phyloP scores from a whole-genome alignment of 1,140 invertebrate species.

The Hyles vespertilio region DNA sequence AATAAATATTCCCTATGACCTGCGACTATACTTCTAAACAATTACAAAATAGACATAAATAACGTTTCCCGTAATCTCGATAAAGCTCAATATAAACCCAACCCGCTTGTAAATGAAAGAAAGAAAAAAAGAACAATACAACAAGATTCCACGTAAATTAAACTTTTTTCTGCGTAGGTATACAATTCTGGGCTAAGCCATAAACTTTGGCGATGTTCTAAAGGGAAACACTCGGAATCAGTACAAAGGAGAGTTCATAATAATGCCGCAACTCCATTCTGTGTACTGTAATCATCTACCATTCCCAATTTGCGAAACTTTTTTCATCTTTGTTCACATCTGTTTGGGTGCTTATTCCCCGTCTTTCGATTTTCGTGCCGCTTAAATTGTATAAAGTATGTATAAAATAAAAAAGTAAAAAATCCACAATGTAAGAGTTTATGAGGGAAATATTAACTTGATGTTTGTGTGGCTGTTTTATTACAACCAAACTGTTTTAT shows the following conservation, averaged over 20 bases:
- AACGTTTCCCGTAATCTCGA: neutral
- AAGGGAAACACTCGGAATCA: conserved; percentile 60
- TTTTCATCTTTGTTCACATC: conserved; percentile 71
- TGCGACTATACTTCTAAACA: too few species aligned
- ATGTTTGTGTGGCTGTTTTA: too few species aligned
- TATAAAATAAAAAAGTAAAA: neutral
- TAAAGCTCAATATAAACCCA: neutral
- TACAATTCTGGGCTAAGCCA: conserved; percentile 36
- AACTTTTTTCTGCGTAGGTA: conserved; percentile 49
- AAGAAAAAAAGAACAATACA: conserved; percentile 32
- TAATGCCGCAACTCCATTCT: conserved; percentile 63
- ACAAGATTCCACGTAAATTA: conserved; percentile 51
- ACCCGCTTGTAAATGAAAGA: conserved; percentile 6
- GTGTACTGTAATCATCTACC: conserved; percentile 61
- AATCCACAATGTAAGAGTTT: too few species aligned
- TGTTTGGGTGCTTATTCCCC: conserved; percentile 38
- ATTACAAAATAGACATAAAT: neutral
- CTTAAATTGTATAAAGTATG: conserved; percentile 12
- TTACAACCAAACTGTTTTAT: too few species aligned
- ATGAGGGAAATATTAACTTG: too few species aligned
- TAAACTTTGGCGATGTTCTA: conserved; percentile 45
- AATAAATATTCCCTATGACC: too few species aligned
- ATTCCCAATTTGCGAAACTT: conserved; percentile 43
- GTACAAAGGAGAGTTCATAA: conserved; percentile 60
- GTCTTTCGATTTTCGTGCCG: conserved; percentile 40